Conservation (phyloP, 2,113 vertebrate species). For the Lucifuga dentata region DNA sequence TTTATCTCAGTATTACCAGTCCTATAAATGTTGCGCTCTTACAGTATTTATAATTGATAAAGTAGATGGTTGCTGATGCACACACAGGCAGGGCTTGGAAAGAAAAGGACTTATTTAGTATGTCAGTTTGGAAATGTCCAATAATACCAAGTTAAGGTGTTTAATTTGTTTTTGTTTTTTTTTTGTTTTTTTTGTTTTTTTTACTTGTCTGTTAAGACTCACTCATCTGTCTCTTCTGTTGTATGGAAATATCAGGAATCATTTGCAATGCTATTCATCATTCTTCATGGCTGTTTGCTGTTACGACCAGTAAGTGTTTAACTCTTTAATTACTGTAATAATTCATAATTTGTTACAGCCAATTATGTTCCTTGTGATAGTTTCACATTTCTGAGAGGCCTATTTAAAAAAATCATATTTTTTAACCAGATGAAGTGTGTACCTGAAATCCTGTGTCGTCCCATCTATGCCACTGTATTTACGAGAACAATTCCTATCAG, state of each 20-base stretch:
- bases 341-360: slow-evolving; percentile 36
- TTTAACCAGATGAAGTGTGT: slow-evolving; percentile 50
- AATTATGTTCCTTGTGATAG: slow-evolving; percentile 51
- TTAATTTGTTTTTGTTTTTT: too few species aligned
- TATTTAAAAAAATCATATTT: slow-evolving; percentile 29
- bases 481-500: background rate
- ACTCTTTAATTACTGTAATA: slow-evolving; percentile 21
- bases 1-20: too few species aligned
- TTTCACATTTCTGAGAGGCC: slow-evolving; percentile 45
- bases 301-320: slow-evolving; percentile 11
- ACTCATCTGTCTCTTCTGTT: background rate
- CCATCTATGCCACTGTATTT: background rate
- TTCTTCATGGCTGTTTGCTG: background rate
- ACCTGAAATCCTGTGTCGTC: background rate
- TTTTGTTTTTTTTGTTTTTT: too few species aligned
- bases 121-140: too few species aligned
- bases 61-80: too few species aligned
- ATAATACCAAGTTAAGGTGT: too few species aligned
- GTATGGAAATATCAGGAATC: slow-evolving; percentile 4
- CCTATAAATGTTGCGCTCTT: too few species aligned
- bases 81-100: too few species aligned
- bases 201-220: background rate
- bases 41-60: too few species aligned
- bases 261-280: slow-evolving; percentile 1
- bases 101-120: too few species aligned